These are phyloP conservation scores for Ficedula albicollis DNA, from an alignment of 2,797 vertebrate genomes.

Conservation along the genomic window DNA sequence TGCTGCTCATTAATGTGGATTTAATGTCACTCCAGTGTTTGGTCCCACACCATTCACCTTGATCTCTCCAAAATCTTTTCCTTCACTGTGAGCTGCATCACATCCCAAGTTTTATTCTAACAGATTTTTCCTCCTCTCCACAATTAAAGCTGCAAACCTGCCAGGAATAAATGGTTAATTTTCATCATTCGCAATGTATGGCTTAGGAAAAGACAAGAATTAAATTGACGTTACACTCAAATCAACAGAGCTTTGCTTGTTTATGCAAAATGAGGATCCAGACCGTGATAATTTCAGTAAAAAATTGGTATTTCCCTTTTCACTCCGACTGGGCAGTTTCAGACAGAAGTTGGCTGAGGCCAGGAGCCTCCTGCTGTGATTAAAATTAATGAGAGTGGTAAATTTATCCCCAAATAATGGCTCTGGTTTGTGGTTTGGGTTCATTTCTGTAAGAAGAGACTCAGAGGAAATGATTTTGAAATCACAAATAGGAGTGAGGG, in stretches of 20 bases:
- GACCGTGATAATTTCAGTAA: neutral
- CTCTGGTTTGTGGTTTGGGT: neutral
- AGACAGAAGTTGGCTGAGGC: slow-evolving; percentile 16
- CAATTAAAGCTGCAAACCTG: neutral
- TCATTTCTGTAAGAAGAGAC: neutral
- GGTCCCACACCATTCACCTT: neutral
- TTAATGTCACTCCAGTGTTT: neutral
- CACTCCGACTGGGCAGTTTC: neutral
- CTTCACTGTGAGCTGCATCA: neutral
- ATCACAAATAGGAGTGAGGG: neutral
- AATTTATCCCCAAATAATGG: neutral
- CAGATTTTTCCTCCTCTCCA: neutral
- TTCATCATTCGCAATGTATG: neutral
- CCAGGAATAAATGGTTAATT: neutral
- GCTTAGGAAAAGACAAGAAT: neutral
- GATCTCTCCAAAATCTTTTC: neutral
- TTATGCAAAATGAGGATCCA: neutral
- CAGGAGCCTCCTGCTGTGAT: neutral
- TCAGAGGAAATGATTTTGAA: neutral
- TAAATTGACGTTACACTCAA: accelerated
- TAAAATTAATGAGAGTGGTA: neutral
- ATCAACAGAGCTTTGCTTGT: neutral
- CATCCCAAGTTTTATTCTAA: neutral
- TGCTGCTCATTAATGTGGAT: slow-evolving; percentile 30
- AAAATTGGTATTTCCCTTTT: neutral